Base-by-base conservation (phyloP, 2,797 vertebrate species). In the Lacerta viridis region DNA sequence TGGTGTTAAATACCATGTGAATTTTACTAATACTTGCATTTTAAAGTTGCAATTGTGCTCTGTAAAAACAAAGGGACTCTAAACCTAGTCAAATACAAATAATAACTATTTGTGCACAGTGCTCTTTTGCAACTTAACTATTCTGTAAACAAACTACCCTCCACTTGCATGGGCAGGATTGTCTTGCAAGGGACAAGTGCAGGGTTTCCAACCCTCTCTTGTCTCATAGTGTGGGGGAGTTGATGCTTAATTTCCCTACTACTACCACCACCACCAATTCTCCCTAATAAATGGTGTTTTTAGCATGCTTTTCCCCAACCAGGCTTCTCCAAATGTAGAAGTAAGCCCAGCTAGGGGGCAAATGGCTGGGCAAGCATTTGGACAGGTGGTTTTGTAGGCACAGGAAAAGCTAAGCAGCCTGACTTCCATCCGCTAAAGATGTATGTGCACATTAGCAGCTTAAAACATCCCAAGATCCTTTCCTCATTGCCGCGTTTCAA, bases 11-110 rank as follows among this genome's bases (percentile, higher is more conserved):
- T 46, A 68, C 69, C 88, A 91, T 3, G 15, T 81, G 61, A 83
- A 90, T 87, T 80, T 74, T 92, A 90, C 83, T 83, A 27, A 0
- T 79, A 85, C 76, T 85, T 91, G 39, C 84, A 90, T 84, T 89
- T 93, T 69, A 88, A 72, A 71, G 59, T 91, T 82, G 29, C 41
- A n/a, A 36, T 84, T 43, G 18, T 0, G 80, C 41, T 80, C 41
- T 29, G 17, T 46, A 15, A 68, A 59, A 64, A n/a, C n/a, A 0
- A 86, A 80, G 85, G 85, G 61, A 72, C 90, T 90, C 86, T 78
- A 92, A 81, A 61, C 13, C 29, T 76, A 91, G 88, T 89, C 81
- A 90, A 39, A 83, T 68, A 78, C 50, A 69, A 61, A 89, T 0
- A 72, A 39, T 59, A 36, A 68, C 7, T 84, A 85, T 84, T 84